Evolutionary conservation across 2,797 vertebrate species (phyloP).

Genomic region (Telmatherina bonti): DNA sequence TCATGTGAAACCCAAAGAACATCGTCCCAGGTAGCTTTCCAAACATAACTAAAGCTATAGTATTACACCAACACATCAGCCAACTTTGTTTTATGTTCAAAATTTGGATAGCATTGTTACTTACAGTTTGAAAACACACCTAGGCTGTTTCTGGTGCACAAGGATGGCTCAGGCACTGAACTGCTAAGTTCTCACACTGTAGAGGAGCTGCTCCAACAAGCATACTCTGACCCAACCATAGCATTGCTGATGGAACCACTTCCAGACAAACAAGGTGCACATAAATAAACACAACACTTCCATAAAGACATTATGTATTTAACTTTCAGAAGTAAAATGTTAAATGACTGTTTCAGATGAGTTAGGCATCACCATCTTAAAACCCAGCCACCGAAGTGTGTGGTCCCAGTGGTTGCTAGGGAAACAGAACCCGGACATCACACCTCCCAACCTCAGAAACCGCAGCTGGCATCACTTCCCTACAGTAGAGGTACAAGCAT

Average conservation of each 20-base stretch:
- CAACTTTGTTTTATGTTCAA: neutral
- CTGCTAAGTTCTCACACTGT: slow-evolving; percentile 85
- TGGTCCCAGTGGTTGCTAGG: slow-evolving; percentile 85
- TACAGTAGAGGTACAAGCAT: slow-evolving; percentile 80
- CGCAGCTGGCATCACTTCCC: slow-evolving; percentile 82
- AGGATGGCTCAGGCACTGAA: slow-evolving; percentile 90
- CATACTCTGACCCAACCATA: slow-evolving; percentile 77
- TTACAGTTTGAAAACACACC: slow-evolving; percentile 22
- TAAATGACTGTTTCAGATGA: slow-evolving; percentile 73
- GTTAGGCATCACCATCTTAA: slow-evolving; percentile 86
- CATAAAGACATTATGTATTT: neutral
- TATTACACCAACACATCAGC: neutral
- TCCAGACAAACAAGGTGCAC: slow-evolving; percentile 76
- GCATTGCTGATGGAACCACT: slow-evolving; percentile 87
- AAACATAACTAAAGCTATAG: neutral
- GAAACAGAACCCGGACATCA: slow-evolving; percentile 84
- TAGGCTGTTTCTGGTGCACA: slow-evolving; percentile 89
- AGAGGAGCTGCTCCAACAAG: slow-evolving; percentile 80
- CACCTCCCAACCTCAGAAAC: slow-evolving; percentile 86
- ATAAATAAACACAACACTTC: neutral
- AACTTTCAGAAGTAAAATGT: neutral
- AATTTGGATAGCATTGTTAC: neutral
- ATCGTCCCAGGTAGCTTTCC: slow-evolving; percentile 85
- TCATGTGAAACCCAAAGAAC: slow-evolving; percentile 70
- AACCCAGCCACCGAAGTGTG: slow-evolving; percentile 79